These are phyloP conservation scores for Salvelinus alpinus DNA, from an alignment of 2,113 vertebrate species.

Conservation along the genomic window DNA sequence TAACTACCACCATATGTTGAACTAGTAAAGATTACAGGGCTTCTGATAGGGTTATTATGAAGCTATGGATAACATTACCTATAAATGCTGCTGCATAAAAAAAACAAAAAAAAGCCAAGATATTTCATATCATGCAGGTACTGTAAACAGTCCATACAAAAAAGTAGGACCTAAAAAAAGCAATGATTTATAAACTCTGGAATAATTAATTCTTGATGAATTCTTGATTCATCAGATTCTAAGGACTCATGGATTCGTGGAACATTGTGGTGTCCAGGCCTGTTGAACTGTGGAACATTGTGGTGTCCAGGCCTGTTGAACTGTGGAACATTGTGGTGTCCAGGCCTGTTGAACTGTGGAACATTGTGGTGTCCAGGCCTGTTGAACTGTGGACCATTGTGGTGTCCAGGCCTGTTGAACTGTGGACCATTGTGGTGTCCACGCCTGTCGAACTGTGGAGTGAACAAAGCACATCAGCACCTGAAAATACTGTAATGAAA, in stretches of 20 bases:
- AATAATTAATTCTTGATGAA: no score
- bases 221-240: neutral
- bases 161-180: neutral
- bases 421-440: no score
- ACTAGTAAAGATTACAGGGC: no score
- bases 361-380: no score
- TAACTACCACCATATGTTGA: no score
- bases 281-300: no score
- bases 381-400: no score
- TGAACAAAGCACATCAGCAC: neutral
- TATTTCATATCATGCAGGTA: neutral
- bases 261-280: no score
- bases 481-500: neutral
- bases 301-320: no score
- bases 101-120: neutral
- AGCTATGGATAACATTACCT: neutral
- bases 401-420: no score
- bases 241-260: constrained; percentile 8
- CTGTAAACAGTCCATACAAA: neutral
- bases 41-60: neutral
- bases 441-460: neutral
- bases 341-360: no score
- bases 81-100: neutral
- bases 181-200: neutral
- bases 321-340: no score